Evolutionary conservation across 2,797 vertebrate species (phyloP).

Genomic region (Microtus californicus): DNA sequence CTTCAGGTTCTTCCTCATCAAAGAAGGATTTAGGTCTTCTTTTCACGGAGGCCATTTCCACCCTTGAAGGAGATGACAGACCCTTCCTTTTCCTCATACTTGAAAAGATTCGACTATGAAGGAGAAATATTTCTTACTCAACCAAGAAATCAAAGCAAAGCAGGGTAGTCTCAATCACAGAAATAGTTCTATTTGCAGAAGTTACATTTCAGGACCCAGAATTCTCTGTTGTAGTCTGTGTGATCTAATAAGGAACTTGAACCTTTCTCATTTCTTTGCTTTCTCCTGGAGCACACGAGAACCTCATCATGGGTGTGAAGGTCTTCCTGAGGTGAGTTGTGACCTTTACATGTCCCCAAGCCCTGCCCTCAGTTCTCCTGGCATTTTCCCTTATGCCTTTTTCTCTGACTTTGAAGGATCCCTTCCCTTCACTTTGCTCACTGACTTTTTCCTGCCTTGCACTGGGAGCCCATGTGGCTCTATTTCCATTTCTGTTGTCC

Average conservation of each 20-base stretch:
- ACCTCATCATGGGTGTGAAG: too few species aligned
- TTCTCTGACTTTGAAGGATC: neutral
- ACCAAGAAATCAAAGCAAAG: neutral
- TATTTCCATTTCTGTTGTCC: neutral
- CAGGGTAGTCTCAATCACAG: neutral
- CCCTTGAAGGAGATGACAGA: neutral
- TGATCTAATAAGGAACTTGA: neutral
- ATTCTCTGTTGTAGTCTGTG: too few species aligned
- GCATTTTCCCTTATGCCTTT: neutral
- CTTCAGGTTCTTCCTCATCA: neutral
- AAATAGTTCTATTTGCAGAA: neutral
- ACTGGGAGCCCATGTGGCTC: neutral
- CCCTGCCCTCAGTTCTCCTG: neutral
- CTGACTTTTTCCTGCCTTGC: too few species aligned
- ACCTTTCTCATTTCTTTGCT: neutral
- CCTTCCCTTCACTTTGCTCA: fast-evolving
- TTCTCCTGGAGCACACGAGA: neutral
- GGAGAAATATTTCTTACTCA: neutral
- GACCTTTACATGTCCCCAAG: neutral
- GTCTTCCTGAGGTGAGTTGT: neutral
- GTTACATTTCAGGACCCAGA: neutral
- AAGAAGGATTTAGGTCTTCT: neutral
- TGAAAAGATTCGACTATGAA: neutral
- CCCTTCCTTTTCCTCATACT: neutral
- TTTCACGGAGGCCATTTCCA: neutral